Percentiles rank a stretch among this genome's conserved stretches.
phyloP scores from a whole-genome alignment of 92 coral and sea anemone species.

The Ricordea florida region DNA sequence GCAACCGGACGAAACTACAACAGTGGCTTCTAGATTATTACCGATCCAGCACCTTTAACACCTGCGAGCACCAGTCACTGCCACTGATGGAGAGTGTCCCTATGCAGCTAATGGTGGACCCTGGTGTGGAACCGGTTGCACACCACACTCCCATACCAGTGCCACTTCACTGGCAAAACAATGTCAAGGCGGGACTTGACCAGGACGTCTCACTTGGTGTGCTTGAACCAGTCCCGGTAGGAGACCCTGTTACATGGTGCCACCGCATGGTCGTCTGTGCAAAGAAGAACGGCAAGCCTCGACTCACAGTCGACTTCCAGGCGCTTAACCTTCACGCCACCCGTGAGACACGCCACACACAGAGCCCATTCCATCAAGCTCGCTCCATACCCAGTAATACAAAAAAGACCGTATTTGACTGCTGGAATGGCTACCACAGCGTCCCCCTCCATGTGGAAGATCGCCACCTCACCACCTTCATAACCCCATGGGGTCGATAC shows the following conservation, averaged over 20 bases:
- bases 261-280: constrained; percentile 62
- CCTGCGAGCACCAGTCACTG: constrained; percentile 56
- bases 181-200: constrained; percentile 52
- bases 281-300: too few relatives aligned
- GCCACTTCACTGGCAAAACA: constrained; percentile 65
- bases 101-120: constrained; percentile 54
- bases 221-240: constrained; percentile 46
- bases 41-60: constrained; percentile 65
- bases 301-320: too few relatives aligned
- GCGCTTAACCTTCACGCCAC: too few relatives aligned
- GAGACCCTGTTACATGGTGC: constrained; percentile 59
- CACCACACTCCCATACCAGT: constrained; percentile 58
- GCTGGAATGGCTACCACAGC: too few relatives aligned
- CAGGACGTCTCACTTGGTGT: constrained; percentile 58
- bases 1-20: constrained; percentile 32
- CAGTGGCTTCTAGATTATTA: constrained; percentile 65
- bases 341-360: too few relatives aligned
- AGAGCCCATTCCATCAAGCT: too few relatives aligned
- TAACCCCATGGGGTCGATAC: too few relatives aligned
- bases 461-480: too few relatives aligned
- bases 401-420: too few relatives aligned
- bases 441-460: too few relatives aligned
- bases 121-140: constrained; percentile 45
- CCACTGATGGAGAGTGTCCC: constrained; percentile 56
- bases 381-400: too few relatives aligned